Conservation (phyloP, 1,140 invertebrate species). For the Solenopsis invicta region DNA sequence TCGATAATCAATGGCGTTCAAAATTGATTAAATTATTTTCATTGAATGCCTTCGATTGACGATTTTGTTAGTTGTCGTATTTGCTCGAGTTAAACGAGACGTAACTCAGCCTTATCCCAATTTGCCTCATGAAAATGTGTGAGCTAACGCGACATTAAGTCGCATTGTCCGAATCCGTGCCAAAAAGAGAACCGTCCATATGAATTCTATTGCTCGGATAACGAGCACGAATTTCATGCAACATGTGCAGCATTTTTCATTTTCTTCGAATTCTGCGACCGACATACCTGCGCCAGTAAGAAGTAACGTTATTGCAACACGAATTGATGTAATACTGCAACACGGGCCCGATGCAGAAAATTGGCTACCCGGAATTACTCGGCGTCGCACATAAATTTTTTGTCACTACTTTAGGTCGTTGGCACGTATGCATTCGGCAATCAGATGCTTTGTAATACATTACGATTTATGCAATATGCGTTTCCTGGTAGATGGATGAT, state of each 20-base stretch:
- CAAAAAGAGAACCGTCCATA: not conserved
- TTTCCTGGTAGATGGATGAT: not conserved
- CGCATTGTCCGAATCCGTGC: not conserved
- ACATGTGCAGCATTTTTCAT: not conserved
- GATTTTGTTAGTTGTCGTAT: not conserved
- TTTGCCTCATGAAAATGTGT: not conserved
- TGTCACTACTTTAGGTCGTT: not conserved
- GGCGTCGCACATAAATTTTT: not conserved
- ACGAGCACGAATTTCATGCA: constrained; percentile 4
- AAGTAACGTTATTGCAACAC: constrained; percentile 9
- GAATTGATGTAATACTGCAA: not conserved
- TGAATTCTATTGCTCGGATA: constrained; percentile 9
- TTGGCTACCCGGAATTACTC: not conserved
- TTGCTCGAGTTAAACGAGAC: not conserved
- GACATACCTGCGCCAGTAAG: not conserved
- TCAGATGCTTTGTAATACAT: constrained; percentile 26
- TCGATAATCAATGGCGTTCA: not conserved
- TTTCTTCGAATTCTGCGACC: not conserved
- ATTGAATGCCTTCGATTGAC: not conserved
- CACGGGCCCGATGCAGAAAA: not conserved
- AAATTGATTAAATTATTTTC: not conserved
- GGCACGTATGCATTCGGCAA: not conserved
- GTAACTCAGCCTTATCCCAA: not conserved
- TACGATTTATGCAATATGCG: constrained; percentile 15
- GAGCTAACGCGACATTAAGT: not conserved